Conservation (phyloP, 1,140 invertebrate genomes). For the Sitobion miscanthi region DNA sequence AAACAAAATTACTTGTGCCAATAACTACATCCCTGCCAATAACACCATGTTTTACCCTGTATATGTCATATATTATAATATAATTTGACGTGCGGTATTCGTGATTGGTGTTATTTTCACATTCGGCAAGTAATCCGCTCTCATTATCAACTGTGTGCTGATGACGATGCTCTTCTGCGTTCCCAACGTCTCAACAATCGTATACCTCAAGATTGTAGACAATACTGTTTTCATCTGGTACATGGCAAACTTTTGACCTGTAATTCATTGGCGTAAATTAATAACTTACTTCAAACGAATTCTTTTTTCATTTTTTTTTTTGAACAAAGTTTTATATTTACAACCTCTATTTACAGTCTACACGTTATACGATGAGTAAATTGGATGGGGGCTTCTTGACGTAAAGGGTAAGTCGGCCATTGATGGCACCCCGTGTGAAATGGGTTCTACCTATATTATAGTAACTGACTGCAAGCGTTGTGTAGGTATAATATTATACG, state of each 20-base stretch:
- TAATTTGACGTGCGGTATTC: background rate
- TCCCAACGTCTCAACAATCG: background rate
- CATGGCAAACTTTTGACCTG: constrained; percentile 65
- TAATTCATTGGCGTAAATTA: constrained; percentile 31
- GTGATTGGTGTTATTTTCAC: background rate
- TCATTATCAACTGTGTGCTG: constrained; percentile 47
- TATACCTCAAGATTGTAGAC: constrained; percentile 62
- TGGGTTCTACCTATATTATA: too few relatives aligned
- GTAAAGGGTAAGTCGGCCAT: too few relatives aligned
- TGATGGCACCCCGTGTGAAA: too few relatives aligned
- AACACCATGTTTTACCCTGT: too few relatives aligned
- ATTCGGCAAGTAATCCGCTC: constrained; percentile 36
- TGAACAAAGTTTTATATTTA: too few relatives aligned
- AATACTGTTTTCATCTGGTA: constrained; percentile 66
- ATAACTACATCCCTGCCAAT: too few relatives aligned
- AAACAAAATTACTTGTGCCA: too few relatives aligned
- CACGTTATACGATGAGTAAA: too few relatives aligned
- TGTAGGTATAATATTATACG: background rate
- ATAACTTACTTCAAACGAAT: background rate
- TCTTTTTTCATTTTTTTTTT: background rate
- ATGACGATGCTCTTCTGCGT: background rate
- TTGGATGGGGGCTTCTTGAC: too few relatives aligned
- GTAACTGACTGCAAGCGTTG: background rate
- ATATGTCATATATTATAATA: background rate
- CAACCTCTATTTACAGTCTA: too few relatives aligned